These are phyloP conservation scores for Malurus elegans DNA, from an alignment of 2,113 vertebrate genomes.

Conservation along the genomic window DNA sequence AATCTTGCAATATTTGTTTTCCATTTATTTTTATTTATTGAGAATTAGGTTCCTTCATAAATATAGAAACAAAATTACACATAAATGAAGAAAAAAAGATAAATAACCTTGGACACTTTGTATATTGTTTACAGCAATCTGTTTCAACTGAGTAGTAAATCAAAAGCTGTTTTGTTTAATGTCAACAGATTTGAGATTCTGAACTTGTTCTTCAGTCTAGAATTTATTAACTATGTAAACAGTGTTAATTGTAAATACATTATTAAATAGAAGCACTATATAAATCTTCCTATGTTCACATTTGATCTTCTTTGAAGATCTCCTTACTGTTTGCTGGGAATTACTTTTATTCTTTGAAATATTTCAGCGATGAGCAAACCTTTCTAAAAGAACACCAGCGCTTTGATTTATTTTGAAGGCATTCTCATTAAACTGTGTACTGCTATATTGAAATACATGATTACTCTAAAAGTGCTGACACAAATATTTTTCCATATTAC, in stretches of 20 bases:
- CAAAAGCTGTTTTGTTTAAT: conserved; percentile 46
- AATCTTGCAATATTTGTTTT: conserved; percentile 67
- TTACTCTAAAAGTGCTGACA: conserved; percentile 68
- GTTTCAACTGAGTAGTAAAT: conserved; percentile 35
- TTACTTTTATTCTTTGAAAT: conserved; percentile 27
- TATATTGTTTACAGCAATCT: conserved; percentile 60
- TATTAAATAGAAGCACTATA: conserved; percentile 42
- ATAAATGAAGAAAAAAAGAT: conserved; percentile 51
- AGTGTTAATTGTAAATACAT: conserved; percentile 59
- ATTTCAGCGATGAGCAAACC: background rate
- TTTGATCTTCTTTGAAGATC: conserved; percentile 11
- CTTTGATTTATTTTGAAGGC: conserved; percentile 66
- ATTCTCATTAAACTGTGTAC: conserved; percentile 61
- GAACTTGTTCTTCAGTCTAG: conserved; percentile 23
- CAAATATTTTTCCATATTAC: conserved; percentile 44
- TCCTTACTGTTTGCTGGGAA: conserved; percentile 26
- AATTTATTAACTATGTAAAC: conserved; percentile 54
- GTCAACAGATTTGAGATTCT: conserved; percentile 22
- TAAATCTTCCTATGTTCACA: background rate
- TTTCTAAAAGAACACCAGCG: background rate
- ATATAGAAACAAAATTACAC: conserved; percentile 70
- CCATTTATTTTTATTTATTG: conserved; percentile 72
- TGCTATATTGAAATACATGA: conserved; percentile 57
- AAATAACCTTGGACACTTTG: conserved; percentile 61
- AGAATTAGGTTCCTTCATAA: conserved; percentile 72